Conservation (phyloP, 1,140 invertebrate genomes). For the Polyergus mexicanus region DNA sequence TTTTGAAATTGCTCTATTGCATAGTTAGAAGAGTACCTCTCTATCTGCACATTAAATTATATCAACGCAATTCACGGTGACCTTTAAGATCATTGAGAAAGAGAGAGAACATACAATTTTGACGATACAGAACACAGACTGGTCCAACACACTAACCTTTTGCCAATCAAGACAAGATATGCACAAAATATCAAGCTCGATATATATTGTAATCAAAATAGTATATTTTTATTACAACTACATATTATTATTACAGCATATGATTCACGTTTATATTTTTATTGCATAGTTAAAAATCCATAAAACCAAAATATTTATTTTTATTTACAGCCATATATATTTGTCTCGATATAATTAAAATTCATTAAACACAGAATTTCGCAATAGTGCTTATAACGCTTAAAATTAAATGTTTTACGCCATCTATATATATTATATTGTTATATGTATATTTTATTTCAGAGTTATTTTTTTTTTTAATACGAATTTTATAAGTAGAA, state of each 20-base stretch:
- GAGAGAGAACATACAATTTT: constrained; percentile 30
- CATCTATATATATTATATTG: background rate
- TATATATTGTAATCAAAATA: background rate
- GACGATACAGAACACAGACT: background rate
- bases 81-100: constrained; percentile 36
- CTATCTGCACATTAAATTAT: constrained; percentile 6
- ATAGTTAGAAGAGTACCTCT: background rate
- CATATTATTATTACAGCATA: background rate
- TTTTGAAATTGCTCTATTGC: constrained; percentile 30
- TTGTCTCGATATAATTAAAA: background rate
- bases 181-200: background rate
- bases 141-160: background rate
- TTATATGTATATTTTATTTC: background rate
- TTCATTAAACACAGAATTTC: background rate
- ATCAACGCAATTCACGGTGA: constrained; percentile 35
- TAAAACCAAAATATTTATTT: background rate
- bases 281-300: background rate
- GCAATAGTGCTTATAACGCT: background rate
- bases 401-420: background rate
- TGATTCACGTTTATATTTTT: background rate
- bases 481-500: background rate
- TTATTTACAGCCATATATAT: background rate
- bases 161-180: constrained; percentile 29
- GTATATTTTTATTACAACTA: background rate
- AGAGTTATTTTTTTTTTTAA: background rate